These are phyloP conservation scores for Bradypodion pumilum DNA, from an alignment of 2,797 vertebrate genomes.

Conservation along the genomic window DNA sequence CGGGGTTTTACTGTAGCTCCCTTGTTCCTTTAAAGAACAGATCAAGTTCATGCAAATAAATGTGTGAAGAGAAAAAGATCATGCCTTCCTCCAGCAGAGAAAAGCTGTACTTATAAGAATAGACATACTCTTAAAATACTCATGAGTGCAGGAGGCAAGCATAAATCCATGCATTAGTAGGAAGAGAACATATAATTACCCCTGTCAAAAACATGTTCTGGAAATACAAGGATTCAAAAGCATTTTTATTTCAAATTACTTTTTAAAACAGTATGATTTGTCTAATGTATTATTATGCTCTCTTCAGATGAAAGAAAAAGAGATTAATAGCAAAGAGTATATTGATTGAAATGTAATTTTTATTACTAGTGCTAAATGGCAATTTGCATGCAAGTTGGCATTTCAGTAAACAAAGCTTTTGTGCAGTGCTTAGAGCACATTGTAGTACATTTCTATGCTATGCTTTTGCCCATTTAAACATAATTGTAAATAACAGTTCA, in stretches of 20 bases:
- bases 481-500: conserved; percentile 46
- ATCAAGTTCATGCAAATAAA: neutral
- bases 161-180: conserved; percentile 41
- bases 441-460: conserved; percentile 27
- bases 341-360: conserved; percentile 72
- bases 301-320: conserved; percentile 66
- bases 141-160: conserved; percentile 24
- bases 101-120: conserved; percentile 27
- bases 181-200: conserved; percentile 34
- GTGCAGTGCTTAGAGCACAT: conserved; percentile 34
- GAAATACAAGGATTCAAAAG: conserved; percentile 52
- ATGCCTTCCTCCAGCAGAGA: conserved; percentile 10
- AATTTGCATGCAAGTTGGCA: conserved; percentile 43
- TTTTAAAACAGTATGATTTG: conserved; percentile 56
- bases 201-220: conserved; percentile 33
- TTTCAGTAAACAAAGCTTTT: conserved; percentile 36
- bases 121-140: conserved; percentile 29
- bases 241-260: conserved; percentile 58
- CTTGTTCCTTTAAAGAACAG: too few relatives aligned
- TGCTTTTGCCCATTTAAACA: conserved; percentile 29
- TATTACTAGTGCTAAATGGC: conserved; percentile 61
- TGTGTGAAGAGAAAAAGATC: neutral
- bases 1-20: too few relatives aligned
- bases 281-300: conserved; percentile 61
- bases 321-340: conserved; percentile 65